Evolutionary conservation across 2,797 vertebrate species (phyloP), one percentile per base, ranked within the genome.

Genomic region (Dallia pectoralis): DNA sequence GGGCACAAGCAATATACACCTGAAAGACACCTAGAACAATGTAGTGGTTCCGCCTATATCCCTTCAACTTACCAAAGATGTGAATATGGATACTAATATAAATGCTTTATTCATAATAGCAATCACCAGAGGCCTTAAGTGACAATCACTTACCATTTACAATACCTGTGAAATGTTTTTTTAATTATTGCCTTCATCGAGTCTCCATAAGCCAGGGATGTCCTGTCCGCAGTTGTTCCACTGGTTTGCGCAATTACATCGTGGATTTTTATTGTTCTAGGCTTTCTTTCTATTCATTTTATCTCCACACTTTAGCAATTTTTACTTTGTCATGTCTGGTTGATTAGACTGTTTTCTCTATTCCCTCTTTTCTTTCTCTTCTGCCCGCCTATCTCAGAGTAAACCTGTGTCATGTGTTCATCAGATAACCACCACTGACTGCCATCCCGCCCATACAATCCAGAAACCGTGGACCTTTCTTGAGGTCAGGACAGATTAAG

Each of bases 321-420:
- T 33, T 15, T 44, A 32, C 66, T 47, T 53, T 64, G 4, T 75
- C 48, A 30, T 5, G 15, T 56, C 76, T 4, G 4, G 80, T 89
- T 88, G 0, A 73, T 32, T 78, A 80, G 7, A 27, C 9, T 68
- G 0, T 4, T 33, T 56, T 56, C 29, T 36, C 7, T 22, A 7
- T 22, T 53, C 48, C 4, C 3, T 49, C 48, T 53, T n/a, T 18
- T 8, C 2, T 22, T 56, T 22, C 0, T 33, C 70, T 14, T 12
- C 18, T 14, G 8, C 47, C 18, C 48, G 5, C 11, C 48, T 33
- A 15, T 69, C 44, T 15, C n/a, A 79, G 73, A 33, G 27, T 59
- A 47, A 47, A 5, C 70, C 65, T 18, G 19, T 32, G 30, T 33
- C n/a, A n/a, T n/a, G n/a, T n/a, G n/a, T n/a, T n/a, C n/a, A n/a